Evolutionary conservation across 1,140 invertebrate genomes (phyloP).

Genomic region (Drosophila littoralis): DNA sequence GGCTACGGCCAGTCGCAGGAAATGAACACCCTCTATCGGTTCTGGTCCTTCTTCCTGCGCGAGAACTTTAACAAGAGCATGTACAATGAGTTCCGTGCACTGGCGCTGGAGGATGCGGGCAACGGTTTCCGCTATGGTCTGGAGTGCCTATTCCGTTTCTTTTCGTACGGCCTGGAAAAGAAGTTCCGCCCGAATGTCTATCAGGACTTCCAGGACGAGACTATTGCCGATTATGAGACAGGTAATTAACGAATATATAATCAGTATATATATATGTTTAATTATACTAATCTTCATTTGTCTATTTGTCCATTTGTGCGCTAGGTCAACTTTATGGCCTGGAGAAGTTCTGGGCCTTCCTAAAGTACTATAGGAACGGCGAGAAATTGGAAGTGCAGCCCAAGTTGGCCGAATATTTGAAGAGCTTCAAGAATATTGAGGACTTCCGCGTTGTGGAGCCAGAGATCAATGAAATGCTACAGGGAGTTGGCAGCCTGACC

Average conservation of each 20-base stretch:
- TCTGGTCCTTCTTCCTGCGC: conserved; percentile 99
- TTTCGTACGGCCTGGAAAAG: conserved; percentile 98
- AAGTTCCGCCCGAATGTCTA: conserved; percentile 97
- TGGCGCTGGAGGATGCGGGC: conserved; percentile 96
- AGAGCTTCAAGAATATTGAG: conserved; percentile 96
- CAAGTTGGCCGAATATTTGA: conserved; percentile 91
- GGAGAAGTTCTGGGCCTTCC: conserved; percentile 99
- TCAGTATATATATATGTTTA: background rate
- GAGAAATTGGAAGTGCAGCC: conserved; percentile 91
- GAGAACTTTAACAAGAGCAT: conserved; percentile 99
- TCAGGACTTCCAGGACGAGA: conserved; percentile 98
- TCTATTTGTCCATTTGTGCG: background rate
- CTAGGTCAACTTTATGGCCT: conserved; percentile 98
- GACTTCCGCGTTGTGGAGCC: conserved; percentile 94
- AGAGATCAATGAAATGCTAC: conserved; percentile 86
- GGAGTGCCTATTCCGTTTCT: conserved; percentile 99
- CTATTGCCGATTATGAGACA: conserved; percentile 94
- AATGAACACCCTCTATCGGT: conserved; percentile 98
- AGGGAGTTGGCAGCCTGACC: conserved; percentile 84
- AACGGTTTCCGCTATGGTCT: conserved; percentile 95
- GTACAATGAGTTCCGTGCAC: conserved; percentile 96
- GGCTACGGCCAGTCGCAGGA: conserved; percentile 97
- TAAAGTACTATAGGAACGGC: conserved; percentile 96
- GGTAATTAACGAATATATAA: conserved; percentile 86
- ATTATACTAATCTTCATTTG: background rate